Evolutionary conservation across 2,888 invertebrate species (phyloP).

Genomic region (Drosophila tanythrix): DNA sequence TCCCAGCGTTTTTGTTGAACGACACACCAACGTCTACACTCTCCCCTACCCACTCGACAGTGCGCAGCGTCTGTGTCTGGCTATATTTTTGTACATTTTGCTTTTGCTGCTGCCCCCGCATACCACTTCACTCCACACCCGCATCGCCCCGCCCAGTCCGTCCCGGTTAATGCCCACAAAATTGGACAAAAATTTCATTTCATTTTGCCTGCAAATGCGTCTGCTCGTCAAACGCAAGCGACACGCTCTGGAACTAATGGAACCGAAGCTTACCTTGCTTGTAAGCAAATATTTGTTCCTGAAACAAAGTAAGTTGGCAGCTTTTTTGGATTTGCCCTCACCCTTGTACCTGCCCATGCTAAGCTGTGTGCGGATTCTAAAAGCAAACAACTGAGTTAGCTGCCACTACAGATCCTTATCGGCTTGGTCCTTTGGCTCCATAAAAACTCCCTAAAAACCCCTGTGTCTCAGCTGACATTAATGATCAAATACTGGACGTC

Average conservation of each 20-base stretch:
- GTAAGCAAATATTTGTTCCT: slow-evolving; percentile 75
- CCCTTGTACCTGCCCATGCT: slow-evolving; percentile 31
- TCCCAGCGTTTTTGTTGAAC: slow-evolving; percentile 33
- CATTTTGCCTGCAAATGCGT: slow-evolving; percentile 54
- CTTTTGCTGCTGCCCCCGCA: background rate
- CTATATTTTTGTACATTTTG: background rate
- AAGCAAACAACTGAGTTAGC: slow-evolving; percentile 63
- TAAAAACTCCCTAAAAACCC: background rate
- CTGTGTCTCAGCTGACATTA: background rate
- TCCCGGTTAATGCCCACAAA: slow-evolving; percentile 71
- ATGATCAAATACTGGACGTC: background rate
- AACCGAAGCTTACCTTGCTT: slow-evolving; percentile 78
- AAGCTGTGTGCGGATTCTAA: slow-evolving; percentile 79
- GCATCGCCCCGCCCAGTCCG: background rate
- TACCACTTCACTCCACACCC: background rate
- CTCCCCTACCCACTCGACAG: too few species aligned
- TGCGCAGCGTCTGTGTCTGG: slow-evolving; percentile 29
- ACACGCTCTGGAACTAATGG: slow-evolving; percentile 65
- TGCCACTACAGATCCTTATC: slow-evolving; percentile 16
- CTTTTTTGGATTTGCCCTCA: slow-evolving; percentile 22
- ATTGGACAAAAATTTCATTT: slow-evolving; percentile 71
- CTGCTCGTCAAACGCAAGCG: slow-evolving; percentile 37
- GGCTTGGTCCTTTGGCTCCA: slow-evolving; percentile 1
- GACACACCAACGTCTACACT: background rate
- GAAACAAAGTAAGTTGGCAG: slow-evolving; percentile 67